Evolutionary conservation across 1,140 invertebrate genomes (phyloP), one percentile per base, ranked within the genome.

Genomic region (Drosophila tropicalis): DNA sequence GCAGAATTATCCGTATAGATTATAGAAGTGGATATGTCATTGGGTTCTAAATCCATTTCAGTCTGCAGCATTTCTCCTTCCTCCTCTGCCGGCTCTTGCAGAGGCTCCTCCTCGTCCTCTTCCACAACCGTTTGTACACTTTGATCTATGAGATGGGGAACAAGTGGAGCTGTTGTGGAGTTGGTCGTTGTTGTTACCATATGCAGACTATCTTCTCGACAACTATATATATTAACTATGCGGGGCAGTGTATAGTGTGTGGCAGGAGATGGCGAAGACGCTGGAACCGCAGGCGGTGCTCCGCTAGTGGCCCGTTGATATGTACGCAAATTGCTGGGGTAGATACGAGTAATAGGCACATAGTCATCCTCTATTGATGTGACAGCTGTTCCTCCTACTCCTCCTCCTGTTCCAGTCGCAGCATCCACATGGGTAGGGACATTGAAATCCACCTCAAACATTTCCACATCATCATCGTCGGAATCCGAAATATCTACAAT

Each of bases 151-250:
- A 83, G 67, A 58, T 87, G 75, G 4, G 79, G 75, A 4, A 79
- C 67, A 6, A 69, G 65, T 7, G 29, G 29, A 6, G 83, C 82
- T 17, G 44, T 51, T 51, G 44, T 51, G 10, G 44, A 22, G 9
- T 10, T 51, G 44, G 44, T 22, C 10, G 44, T 51, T 51, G 44
- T 51, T 3, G 83, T 79, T 29, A 86, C 82, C 54, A 86, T 44
- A 47, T 86, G 83, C 4, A 82, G 56, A 56, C 82, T 86, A 40
- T 86, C 83, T 10, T 72, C 51, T 6, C 83, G 72, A 25, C 72
- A 86, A 22, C 83, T 87, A 39, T 87, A 86, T 61, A 84, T 86
- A 40, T 87, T 86, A 1, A 86, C 82, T 54, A 86, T 86, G 22
- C 82, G 79, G 6, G 82, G 82, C 55, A 86, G 60, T 29, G 79